These are phyloP conservation scores for Forpus xanthops DNA, from an alignment of 2,797 vertebrate genomes.

Conservation along the genomic window DNA sequence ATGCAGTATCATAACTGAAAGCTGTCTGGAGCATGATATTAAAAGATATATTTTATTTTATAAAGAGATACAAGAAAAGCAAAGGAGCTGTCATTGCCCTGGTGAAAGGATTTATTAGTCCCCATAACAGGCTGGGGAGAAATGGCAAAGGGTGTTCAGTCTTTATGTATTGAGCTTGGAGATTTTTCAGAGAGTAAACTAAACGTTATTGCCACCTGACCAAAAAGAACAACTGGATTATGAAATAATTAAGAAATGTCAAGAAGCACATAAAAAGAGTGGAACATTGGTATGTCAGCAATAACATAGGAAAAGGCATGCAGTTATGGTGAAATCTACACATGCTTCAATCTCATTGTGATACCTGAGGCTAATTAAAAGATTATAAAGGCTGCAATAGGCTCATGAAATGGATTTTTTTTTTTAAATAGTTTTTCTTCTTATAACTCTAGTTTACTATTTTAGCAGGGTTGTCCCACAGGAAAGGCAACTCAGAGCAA, in stretches of 20 bases:
- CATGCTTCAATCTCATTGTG: not conserved
- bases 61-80: not conserved
- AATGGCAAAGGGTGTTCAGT: not conserved
- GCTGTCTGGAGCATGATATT: not conserved
- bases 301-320: not conserved
- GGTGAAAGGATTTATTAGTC: slow-evolving; percentile 45
- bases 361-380: not conserved
- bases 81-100: slow-evolving; percentile 16
- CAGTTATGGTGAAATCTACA: not conserved
- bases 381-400: not conserved
- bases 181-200: slow-evolving; percentile 61
- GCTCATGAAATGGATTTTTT: not conserved
- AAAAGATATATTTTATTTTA: slow-evolving; percentile 21
- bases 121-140: not conserved
- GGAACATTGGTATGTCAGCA: not conserved
- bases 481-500: not conserved
- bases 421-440: not conserved
- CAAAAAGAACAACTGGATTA: slow-evolving; percentile 53
- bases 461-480: not conserved
- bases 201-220: slow-evolving; percentile 59
- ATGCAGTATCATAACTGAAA: slow-evolving; percentile 12
- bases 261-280: slow-evolving; percentile 3
- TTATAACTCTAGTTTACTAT: not conserved
- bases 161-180: slow-evolving; percentile 44
- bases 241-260: slow-evolving; percentile 63